phyloP scores from a whole-genome alignment of 2,797 vertebrate species.

The Apogon talboti region DNA sequence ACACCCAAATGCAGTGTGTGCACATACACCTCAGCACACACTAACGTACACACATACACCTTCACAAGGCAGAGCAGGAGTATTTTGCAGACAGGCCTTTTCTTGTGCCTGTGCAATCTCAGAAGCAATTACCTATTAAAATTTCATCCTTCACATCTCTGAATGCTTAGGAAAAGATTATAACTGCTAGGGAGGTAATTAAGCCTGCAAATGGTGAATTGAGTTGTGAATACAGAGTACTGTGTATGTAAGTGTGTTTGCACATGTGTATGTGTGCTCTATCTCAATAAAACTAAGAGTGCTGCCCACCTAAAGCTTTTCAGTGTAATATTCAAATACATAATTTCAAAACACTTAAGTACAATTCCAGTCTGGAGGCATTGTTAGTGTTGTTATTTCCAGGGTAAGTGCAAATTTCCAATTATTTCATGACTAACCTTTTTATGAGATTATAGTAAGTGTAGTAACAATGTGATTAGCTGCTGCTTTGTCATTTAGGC shows the following conservation, averaged over 20 bases:
- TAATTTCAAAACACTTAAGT: slow-evolving; percentile 40
- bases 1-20: neutral
- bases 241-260: slow-evolving; percentile 9
- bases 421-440: slow-evolving; percentile 22
- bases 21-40: neutral
- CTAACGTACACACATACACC: slow-evolving; percentile 6
- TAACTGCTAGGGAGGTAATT: slow-evolving; percentile 76
- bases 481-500: slow-evolving; percentile 17
- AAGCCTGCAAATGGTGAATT: slow-evolving; percentile 61
- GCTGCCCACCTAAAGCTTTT: slow-evolving; percentile 57
- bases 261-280: slow-evolving; percentile 26
- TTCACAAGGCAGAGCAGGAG: slow-evolving; percentile 34
- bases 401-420: slow-evolving; percentile 22
- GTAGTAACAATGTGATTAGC: slow-evolving; percentile 23
- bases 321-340: slow-evolving; percentile 43
- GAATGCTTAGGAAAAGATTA: slow-evolving; percentile 77
- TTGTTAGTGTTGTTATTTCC: slow-evolving; percentile 12
- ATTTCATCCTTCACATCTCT: slow-evolving; percentile 68
- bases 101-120: slow-evolving; percentile 64
- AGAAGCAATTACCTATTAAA: slow-evolving; percentile 75
- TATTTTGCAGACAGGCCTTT: slow-evolving; percentile 67
- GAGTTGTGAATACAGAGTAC: slow-evolving; percentile 62
- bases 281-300: slow-evolving; percentile 49
- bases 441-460: slow-evolving; percentile 32
- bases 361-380: slow-evolving; percentile 25